These are phyloP conservation scores for Xerus inauris DNA, from an alignment of 2,113 vertebrate genomes.

Conservation along the genomic window DNA sequence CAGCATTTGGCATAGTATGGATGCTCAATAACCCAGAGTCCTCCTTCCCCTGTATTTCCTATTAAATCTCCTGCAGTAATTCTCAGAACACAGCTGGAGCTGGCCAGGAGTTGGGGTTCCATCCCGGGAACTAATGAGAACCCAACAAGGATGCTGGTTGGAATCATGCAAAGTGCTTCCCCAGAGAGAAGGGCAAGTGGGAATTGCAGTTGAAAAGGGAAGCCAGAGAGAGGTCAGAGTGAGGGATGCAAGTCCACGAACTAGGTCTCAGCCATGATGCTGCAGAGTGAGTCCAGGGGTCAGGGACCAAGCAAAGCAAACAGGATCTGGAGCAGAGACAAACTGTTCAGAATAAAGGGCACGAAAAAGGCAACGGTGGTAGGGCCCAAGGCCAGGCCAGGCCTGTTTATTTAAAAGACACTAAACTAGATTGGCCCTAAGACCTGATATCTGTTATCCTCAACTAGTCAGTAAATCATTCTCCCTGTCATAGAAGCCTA, in stretches of 20 bases:
- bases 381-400: not conserved
- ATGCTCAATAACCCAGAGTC: not conserved
- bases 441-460: constrained; percentile 69
- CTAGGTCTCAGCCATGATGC: not conserved
- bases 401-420: constrained; percentile 61
- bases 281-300: not conserved
- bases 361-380: not conserved
- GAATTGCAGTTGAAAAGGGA: not conserved
- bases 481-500: constrained; percentile 61
- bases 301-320: not conserved
- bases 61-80: not conserved
- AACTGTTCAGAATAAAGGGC: not conserved
- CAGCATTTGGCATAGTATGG: not conserved
- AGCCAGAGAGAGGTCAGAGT: not conserved
- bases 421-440: constrained; percentile 44
- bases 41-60: constrained; percentile 1
- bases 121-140: constrained; percentile 32
- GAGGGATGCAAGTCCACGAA: not conserved
- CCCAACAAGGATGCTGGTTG: not conserved
- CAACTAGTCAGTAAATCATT: constrained; percentile 76
- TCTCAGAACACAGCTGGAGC: constrained; percentile 28
- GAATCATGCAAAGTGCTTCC: not conserved
- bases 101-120: constrained; percentile 4
- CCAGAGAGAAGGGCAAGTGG: not conserved
- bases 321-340: not conserved